Evolutionary conservation across 1,140 invertebrate species (phyloP).

Genomic region (Neodiprion fabricii): DNA sequence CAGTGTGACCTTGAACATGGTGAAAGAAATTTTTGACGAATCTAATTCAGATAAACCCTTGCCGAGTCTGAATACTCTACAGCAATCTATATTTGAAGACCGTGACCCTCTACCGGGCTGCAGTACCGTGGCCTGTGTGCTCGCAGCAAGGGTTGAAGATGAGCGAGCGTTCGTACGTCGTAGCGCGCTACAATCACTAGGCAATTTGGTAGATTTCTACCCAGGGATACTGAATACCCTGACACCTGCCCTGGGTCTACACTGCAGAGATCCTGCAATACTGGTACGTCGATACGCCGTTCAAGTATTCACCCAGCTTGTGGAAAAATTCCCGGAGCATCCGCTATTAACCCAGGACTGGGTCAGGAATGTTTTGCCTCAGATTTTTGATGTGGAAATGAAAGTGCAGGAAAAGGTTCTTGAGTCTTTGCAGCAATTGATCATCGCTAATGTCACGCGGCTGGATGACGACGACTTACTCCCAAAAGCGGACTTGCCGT

Average conservation of each 20-base stretch:
- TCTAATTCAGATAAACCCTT: conserved; percentile 39
- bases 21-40: conserved; percentile 58
- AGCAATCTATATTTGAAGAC: conserved; percentile 34
- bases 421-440: conserved; percentile 50
- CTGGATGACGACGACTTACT: not conserved
- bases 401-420: conserved; percentile 69
- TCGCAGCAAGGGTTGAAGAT: conserved; percentile 62
- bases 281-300: conserved; percentile 65
- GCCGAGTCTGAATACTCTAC: conserved; percentile 35
- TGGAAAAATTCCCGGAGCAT: conserved; percentile 58
- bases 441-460: conserved; percentile 32
- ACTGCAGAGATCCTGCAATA: conserved; percentile 66
- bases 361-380: conserved; percentile 64
- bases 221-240: conserved; percentile 30
- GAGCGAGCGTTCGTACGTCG: conserved; percentile 67
- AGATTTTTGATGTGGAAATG: conserved; percentile 67
- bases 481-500: conserved; percentile 38
- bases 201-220: conserved; percentile 38
- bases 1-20: conserved; percentile 42
- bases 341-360: conserved; percentile 56
- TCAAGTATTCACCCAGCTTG: conserved; percentile 62
- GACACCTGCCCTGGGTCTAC: conserved; percentile 52
- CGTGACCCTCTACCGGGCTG: conserved; percentile 50
- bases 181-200: conserved; percentile 63
- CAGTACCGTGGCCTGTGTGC: conserved; percentile 53